Base-by-base conservation (phyloP, 2,113 vertebrate species). In the Bombycilla garrulus region DNA sequence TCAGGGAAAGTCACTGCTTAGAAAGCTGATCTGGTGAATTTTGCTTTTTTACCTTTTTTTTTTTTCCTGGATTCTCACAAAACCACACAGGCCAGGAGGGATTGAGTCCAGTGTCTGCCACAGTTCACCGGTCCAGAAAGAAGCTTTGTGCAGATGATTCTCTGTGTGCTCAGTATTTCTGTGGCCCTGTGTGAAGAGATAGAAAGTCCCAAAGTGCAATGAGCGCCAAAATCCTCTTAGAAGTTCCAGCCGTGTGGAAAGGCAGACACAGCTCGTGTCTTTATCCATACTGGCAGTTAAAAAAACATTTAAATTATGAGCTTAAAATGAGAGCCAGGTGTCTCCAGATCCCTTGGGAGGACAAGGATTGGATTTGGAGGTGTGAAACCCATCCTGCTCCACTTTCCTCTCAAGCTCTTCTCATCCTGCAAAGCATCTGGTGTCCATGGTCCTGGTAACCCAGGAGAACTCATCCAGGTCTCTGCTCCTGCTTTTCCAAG, bases 1-100 rank as follows among this genome's bases (percentile, higher is more conserved):
- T 4, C 50, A n/a, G 86, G 84, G 84, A 93, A 90, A 91, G 79
- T 62, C 51, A 21, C 88, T 92, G 92, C 93, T 95, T 91, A 92
- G 96, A 96, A 96, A 97, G 93, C 92, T 96, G 91, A 94, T 91
- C 90, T 94, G 90, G 85, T 77, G 47, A 72, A 92, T 95, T 95
- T 89, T 65, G 50, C 74, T 70, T 70, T 70, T 88, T 53, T 70
- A 3, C 24, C 2, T 23, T 19, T n/a, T 44, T 71, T 53, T 67
- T n/a, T 17, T 93, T 56, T 44, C 76, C 92, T 95, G 93, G 81
- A 90, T 95, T 86, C 85, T 81, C 56, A 62, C 81, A 83, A 83
- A 94, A 83, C 90, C 90, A 36, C 93, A 48, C 8, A 44, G 33
- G 67, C 79, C 93, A 86, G 81, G 79, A 96, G 92, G 85, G 90